Percentiles rank a stretch among this genome's conserved stretches.
These are phyloP conservation scores for Otolemur crassicaudatus DNA, from an alignment of 2,797 vertebrate genomes.

Conservation along the genomic window DNA sequence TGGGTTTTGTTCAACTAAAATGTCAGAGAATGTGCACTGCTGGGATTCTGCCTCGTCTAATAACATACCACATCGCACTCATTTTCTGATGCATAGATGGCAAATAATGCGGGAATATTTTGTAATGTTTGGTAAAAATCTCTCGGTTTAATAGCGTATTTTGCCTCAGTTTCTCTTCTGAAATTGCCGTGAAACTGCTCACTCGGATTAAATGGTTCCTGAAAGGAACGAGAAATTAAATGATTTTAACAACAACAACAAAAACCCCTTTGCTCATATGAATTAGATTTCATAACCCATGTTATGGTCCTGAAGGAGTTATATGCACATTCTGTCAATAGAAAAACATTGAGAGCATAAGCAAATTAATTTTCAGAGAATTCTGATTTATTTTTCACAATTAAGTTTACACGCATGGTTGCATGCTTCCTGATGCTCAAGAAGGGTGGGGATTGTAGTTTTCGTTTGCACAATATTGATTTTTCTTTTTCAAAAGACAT, in stretches of 20 bases:
- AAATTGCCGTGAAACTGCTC: conserved; percentile 16
- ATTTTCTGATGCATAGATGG: neutral
- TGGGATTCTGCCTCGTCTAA: conserved; percentile 29
- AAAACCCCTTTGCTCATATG: conserved; percentile 46
- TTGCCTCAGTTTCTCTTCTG: conserved; percentile 68
- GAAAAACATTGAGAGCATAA: conserved; percentile 66
- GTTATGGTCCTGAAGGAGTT: conserved; percentile 73
- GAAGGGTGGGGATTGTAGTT: conserved; percentile 63
- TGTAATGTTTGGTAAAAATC: neutral
- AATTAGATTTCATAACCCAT: conserved; percentile 66
- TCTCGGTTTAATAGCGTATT: neutral
- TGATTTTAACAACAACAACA: conserved; percentile 18
- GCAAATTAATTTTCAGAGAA: conserved; percentile 82
- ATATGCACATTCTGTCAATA: conserved; percentile 68
- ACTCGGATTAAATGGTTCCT: conserved; percentile 20
- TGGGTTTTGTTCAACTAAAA: conserved; percentile 74
- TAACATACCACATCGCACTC: neutral
- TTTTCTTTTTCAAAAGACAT: conserved; percentile 66
- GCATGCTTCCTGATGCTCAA: conserved; percentile 63
- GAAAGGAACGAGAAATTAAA: conserved; percentile 60
- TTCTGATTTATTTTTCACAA: conserved; percentile 75
- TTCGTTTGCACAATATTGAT: conserved; percentile 73
- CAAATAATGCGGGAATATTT: neutral
- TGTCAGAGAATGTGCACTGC: conserved; percentile 45
- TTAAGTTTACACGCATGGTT: conserved; percentile 67